Percentiles rank a stretch among this genome's conserved stretches.
These are phyloP conservation scores for Hypercompe scribonia DNA, from an alignment of 2,888 invertebrate genomes.

Conservation along the genomic window DNA sequence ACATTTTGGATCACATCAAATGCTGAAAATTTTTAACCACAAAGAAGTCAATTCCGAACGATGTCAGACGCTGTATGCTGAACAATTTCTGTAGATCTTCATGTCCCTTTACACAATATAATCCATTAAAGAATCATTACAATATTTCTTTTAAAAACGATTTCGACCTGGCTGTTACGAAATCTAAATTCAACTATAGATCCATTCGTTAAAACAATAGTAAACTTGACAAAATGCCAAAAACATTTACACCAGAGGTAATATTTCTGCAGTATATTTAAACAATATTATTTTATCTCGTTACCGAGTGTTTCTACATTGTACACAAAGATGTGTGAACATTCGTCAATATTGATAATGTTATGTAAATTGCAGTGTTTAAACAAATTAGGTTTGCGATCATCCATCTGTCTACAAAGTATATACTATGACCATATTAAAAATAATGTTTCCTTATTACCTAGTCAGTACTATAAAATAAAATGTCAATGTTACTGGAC, in stretches of 20 bases:
- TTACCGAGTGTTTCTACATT: conserved; percentile 9
- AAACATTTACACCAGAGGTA: conserved; percentile 9
- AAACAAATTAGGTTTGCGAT: conserved; percentile 2
- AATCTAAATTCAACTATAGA: conserved; percentile 8
- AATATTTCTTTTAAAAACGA: neutral
- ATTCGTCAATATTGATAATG: conserved; percentile 38
- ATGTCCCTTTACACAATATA: neutral
- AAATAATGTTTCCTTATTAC: conserved; percentile 28
- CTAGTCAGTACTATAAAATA: conserved; percentile 18
- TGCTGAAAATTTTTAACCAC: neutral
- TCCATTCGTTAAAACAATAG: conserved; percentile 16
- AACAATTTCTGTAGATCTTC: neutral
- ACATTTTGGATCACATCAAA: conserved; percentile 30
- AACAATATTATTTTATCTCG: neutral
- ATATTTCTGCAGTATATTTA: conserved; percentile 8
- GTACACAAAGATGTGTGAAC: conserved; percentile 23
- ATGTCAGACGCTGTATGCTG: neutral
- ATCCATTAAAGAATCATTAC: conserved; percentile 7
- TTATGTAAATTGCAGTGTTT: conserved; percentile 40
- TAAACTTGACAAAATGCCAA: conserved; percentile 7
- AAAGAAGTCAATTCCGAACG: neutral
- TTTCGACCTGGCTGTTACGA: conserved; percentile 10
- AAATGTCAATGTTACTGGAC: conserved; percentile 22
- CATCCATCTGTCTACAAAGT: neutral
- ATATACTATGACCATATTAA: conserved; percentile 1